A percentile compares a stretch with the other conserved stretches of the same genome.
Conservation (phyloP, 2,888 invertebrate species). For the Uloborus plumipes region DNA sequence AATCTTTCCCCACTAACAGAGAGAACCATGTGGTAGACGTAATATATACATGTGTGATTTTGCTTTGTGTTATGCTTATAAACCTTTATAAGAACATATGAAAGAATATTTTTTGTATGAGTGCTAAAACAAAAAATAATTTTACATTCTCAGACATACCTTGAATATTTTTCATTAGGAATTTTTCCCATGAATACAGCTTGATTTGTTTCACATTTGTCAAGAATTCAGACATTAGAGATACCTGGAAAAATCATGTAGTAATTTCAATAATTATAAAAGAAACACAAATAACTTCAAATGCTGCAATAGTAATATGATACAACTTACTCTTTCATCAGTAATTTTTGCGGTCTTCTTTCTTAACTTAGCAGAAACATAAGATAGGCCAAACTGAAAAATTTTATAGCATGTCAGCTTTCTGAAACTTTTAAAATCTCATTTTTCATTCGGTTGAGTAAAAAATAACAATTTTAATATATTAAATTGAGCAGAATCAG, state of each 20-base stretch:
- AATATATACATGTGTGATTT: too few species aligned
- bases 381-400: slow-evolving; percentile 72
- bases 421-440: neutral
- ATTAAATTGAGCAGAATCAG: neutral
- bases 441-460: neutral
- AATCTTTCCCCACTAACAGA: too few species aligned
- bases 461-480: neutral
- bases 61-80: too few species aligned
- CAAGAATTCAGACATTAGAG: slow-evolving; percentile 76
- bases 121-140: too few species aligned
- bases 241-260: slow-evolving; percentile 70
- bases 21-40: too few species aligned
- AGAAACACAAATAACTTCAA: neutral
- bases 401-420: neutral
- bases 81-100: too few species aligned
- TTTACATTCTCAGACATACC: slow-evolving; percentile 67
- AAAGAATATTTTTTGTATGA: too few species aligned
- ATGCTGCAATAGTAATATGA: too few species aligned
- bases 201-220: slow-evolving; percentile 77
- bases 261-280: neutral
- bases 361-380: slow-evolving; percentile 71
- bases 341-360: slow-evolving; percentile 70
- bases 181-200: slow-evolving; percentile 78
- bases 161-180: slow-evolving; percentile 74
- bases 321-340: slow-evolving; percentile 71